Evolutionary conservation across 2,113 vertebrate species (phyloP).

Genomic region (Microcebus ravelobensis): DNA sequence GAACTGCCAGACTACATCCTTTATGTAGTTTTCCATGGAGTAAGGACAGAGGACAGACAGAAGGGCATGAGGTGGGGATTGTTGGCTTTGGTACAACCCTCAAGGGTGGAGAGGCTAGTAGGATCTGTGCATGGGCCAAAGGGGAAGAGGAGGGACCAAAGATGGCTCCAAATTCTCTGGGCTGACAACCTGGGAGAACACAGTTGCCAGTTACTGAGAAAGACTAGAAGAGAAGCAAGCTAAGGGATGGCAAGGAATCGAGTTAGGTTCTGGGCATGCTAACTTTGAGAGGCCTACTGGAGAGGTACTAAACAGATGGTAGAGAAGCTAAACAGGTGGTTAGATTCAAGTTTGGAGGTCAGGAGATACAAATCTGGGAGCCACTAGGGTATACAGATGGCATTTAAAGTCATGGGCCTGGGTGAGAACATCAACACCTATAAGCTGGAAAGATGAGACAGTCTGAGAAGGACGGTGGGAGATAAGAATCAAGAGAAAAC

Average conservation of each 20-base stretch:
- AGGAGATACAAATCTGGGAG: background rate
- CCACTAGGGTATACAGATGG: accelerated
- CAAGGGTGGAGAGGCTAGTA: background rate
- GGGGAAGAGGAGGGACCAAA: no score
- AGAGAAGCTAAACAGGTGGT: background rate
- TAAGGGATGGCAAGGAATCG: background rate
- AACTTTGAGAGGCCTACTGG: background rate
- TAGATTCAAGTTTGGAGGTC: background rate
- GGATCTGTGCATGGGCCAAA: background rate
- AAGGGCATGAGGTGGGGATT: no score
- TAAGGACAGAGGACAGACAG: background rate
- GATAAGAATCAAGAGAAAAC: background rate
- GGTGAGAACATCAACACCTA: background rate
- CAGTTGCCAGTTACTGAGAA: background rate
- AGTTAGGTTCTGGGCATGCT: background rate
- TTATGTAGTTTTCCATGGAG: background rate
- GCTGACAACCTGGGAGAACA: background rate
- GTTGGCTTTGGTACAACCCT: background rate
- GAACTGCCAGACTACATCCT: no score
- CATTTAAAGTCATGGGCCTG: background rate
- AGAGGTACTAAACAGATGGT: no score
- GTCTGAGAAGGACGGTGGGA: background rate
- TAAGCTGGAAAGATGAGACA: background rate
- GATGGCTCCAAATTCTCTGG: background rate
- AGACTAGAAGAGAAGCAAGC: background rate